Base-by-base conservation (phyloP, 2,797 vertebrate species). In the Rhyacichthys aspro region DNA sequence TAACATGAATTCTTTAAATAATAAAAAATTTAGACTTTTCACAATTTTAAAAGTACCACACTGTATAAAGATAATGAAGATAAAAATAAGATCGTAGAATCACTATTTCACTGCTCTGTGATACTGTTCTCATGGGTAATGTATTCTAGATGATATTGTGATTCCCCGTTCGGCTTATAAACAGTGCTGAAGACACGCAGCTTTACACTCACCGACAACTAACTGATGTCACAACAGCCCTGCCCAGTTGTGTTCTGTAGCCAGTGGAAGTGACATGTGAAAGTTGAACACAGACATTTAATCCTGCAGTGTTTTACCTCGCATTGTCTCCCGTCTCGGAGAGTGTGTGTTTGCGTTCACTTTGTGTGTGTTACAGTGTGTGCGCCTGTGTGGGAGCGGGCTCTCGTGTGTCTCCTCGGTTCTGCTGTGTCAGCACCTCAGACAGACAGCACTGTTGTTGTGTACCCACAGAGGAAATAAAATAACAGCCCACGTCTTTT, bases 401-500 rank as follows among this genome's bases (percentile, higher is more conserved):
- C 49, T 34, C 49, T 18, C 46, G 44, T 48, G 55, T 44, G 72
- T 76, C 63, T 73, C 67, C 52, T 17, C 73, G 83, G 60, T 85
- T 89, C 53, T 88, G 86, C 88, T 85, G 84, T 77, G 85, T 91
- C 88, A 91, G 90, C 88, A 77, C 68, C 64, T 76, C 71, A 81
- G 81, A 88, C 81, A 85, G 86, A 87, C 86, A 84, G 81, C 57
- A 11, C 70, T 78, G 76, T 86, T 86, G 81, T 86, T 87, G 79
- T 85, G 78, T 74, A 86, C 46, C 79, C 88, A 89, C 86, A 87
- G 83, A 90, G 89, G 86, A 90, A 90, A 90, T 90, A 90, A 89
- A 90, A 86, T 69, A 83, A 81, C 81, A 78, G 74, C 89, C 86
- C 81, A 88, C 86, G 72, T 85, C 82, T 87, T 76, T 71, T 72